phyloP scores from a whole-genome alignment of 2,888 invertebrate species.

The Limnephilus rhombicus region DNA sequence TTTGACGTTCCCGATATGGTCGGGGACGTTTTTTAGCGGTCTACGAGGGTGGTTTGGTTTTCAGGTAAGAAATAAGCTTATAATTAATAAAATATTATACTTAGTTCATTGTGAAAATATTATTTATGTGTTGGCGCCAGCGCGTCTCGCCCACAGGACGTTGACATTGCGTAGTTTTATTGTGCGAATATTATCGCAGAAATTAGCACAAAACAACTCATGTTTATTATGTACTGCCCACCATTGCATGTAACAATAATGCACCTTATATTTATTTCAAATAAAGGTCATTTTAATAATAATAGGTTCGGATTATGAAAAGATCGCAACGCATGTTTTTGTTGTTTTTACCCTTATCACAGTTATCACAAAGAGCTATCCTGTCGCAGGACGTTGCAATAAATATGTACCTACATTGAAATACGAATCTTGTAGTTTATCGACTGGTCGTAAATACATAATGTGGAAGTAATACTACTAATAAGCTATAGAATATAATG shows the following conservation, averaged over 20 bases:
- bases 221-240: background rate
- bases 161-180: conserved; percentile 20
- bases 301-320: background rate
- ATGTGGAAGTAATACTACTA: background rate
- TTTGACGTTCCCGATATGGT: conserved; percentile 63
- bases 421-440: background rate
- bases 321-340: background rate
- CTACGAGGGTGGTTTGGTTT: conserved; percentile 55
- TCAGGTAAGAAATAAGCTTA: conserved; percentile 56
- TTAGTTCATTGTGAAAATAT: background rate
- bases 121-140: conserved; percentile 37
- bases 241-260: background rate
- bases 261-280: background rate
- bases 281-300: background rate
- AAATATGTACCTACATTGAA: background rate
- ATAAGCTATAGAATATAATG: background rate
- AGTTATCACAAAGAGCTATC: background rate
- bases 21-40: conserved; percentile 66
- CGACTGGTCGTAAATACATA: background rate
- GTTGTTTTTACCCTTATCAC: background rate
- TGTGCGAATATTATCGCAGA: conserved; percentile 13
- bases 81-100: background rate
- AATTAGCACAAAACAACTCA: background rate
- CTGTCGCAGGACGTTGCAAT: background rate
- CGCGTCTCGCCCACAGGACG: conserved; percentile 27